Evolutionary conservation across 2,113 vertebrate genomes (phyloP), one percentile per base, ranked within the genome.

Genomic region (Drymodes brunneopygia): DNA sequence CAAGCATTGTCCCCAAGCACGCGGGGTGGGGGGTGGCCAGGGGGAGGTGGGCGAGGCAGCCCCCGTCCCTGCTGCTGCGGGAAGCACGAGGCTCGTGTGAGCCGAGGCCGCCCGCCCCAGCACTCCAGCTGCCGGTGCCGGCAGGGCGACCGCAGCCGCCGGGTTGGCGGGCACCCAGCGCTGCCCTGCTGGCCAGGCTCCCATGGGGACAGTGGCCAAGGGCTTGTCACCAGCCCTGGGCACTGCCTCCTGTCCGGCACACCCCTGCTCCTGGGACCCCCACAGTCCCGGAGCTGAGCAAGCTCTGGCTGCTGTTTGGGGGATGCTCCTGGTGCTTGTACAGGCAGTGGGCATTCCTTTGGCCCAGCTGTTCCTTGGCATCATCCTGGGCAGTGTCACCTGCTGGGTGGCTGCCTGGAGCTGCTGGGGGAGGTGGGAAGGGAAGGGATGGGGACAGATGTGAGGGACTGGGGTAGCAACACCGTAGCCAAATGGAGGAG

Each of bases 1-100:
- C 82, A 23, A 8, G 57, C 0, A 1, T 5, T 44, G 66, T 20
- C 69, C n/a, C n/a, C 42, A 45, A 45, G 18, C 44, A 9, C 0
- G 1, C 0, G 2, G 33, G 42, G 40, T 19, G 58, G 0, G 3
- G 33, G 61, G 25, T 47, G 50, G 65, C 38, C 1, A 0, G 33
- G 79, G 62, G 51, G 18, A 88, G 70, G 82, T 78, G 75, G 72
- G 72, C 0, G 12, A 69, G 53, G 67, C 77, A 51, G 61, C 83
- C 83, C 81, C 50, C 7, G 1, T 80, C 47, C 73, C 86, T 89
- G 92, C 89, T 91, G 75, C 86, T 2, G 8, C 1, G 2, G 77
- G 72, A 86, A 92, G 84, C 71, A 87, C 0, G 9, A 62, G 69
- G 72, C 89, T 95, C 18, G 0, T 7, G 40, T 15, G 58, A 78